Conservation (phyloP, 37 sponge, comb jelly and placozoan species). For the Agelas oroides region DNA sequence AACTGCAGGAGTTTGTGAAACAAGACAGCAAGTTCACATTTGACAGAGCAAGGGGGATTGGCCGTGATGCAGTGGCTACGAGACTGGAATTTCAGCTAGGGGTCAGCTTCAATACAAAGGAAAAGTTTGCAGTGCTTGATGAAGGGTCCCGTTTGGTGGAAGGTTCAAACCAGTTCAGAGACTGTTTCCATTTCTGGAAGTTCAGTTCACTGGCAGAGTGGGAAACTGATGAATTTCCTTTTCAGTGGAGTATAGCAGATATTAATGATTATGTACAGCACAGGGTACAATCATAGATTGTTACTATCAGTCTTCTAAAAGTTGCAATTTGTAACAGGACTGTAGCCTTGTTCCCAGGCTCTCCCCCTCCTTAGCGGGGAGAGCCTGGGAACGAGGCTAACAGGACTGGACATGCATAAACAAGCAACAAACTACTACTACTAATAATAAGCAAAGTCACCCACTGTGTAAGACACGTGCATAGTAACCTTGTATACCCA, state of each 20-base stretch:
- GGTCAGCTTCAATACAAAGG: conserved; percentile 43
- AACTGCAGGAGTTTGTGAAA: background rate
- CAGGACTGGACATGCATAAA: no score
- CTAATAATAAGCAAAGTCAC: no score
- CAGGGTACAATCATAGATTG: no score
- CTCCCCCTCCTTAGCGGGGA: no score
- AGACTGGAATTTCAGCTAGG: conserved; percentile 50
- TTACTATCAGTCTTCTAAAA: no score
- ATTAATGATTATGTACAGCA: conserved; percentile 55
- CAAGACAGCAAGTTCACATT: conserved; percentile 38
- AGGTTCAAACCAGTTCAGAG: conserved; percentile 16
- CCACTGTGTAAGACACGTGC: no score
- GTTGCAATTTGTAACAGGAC: no score
- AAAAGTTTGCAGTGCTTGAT: conserved; percentile 42
- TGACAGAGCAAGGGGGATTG: conserved; percentile 33
- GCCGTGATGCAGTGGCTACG: conserved; percentile 32
- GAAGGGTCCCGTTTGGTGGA: conserved; percentile 6
- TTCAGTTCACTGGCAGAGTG: conserved; percentile 43
- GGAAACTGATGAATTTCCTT: conserved; percentile 42
- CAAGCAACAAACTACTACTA: no score
- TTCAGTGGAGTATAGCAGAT: conserved; percentile 57
- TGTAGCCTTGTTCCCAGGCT: no score
- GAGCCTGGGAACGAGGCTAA: no score
- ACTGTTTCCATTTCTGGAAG: conserved; percentile 51
- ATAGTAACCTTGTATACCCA: no score